Conservation (phyloP, 1,140 invertebrate genomes). For the Drosophila littoralis region DNA sequence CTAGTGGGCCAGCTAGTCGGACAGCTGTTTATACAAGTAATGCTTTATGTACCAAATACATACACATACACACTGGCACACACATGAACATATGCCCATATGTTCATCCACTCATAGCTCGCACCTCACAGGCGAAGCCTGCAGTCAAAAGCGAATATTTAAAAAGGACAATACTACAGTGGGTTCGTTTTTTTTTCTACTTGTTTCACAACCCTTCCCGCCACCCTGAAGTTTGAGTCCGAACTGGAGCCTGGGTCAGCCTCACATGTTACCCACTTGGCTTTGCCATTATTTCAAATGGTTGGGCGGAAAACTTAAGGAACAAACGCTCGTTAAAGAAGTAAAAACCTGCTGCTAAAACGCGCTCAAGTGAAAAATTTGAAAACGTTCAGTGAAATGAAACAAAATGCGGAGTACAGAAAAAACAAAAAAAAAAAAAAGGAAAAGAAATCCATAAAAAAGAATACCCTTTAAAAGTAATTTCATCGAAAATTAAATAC, state of each 20-base stretch:
- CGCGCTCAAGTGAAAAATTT: conserved; percentile 76
- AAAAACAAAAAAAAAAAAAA: conserved; percentile 16
- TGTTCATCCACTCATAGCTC: conserved; percentile 17
- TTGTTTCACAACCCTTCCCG: neutral
- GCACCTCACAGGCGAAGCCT: conserved; percentile 12
- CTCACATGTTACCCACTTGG: conserved; percentile 49
- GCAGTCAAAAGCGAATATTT: conserved; percentile 46
- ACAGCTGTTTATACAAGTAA: conserved; percentile 45
- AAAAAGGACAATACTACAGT: conserved; percentile 38
- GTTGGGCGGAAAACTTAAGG: conserved; percentile 35
- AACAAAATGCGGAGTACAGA: conserved; percentile 57
- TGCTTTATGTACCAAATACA: conserved; percentile 26
- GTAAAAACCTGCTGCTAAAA: conserved; percentile 65
- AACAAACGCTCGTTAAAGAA: conserved; percentile 55
- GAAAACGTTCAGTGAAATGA: conserved; percentile 78
- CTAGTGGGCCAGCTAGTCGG: conserved; percentile 9
- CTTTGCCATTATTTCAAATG: conserved; percentile 74
- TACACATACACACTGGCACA: neutral
- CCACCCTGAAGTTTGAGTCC: neutral
- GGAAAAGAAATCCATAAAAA: neutral
- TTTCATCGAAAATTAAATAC: conserved; percentile 7
- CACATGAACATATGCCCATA: neutral
- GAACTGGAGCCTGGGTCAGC: conserved; percentile 18
- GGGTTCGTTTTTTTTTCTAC: neutral
- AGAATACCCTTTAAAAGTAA: neutral